Evolutionary conservation across 2,888 invertebrate species (phyloP).

Genomic region (Muscina levida): DNA sequence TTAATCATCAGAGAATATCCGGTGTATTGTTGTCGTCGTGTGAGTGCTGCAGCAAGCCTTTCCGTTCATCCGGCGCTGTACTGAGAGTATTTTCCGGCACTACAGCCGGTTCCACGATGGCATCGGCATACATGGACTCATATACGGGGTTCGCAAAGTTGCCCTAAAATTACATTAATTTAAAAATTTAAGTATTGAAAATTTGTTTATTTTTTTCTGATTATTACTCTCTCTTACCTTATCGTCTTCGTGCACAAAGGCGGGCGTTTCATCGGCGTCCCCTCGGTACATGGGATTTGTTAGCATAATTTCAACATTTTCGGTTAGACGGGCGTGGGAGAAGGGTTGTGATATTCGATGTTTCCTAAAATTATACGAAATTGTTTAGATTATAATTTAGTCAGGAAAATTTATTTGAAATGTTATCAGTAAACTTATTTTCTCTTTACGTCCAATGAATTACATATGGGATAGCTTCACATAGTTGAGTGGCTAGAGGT

Average conservation of each 20-base stretch:
- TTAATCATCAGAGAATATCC: slow-evolving; percentile 80
- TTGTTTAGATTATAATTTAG: too few relatives aligned
- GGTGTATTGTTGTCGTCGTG: slow-evolving; percentile 80
- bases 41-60: slow-evolving; percentile 81
- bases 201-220: not conserved
- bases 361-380: slow-evolving; percentile 77
- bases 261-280: slow-evolving; percentile 85
- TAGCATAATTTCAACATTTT: slow-evolving; percentile 88
- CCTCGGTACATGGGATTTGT: slow-evolving; percentile 92
- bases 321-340: slow-evolving; percentile 89
- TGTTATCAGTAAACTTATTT: too few relatives aligned
- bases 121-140: slow-evolving; percentile 87
- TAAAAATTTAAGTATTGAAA: slow-evolving; percentile 33
- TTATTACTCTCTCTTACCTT: slow-evolving; percentile 80
- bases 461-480: too few relatives aligned
- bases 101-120: slow-evolving; percentile 73
- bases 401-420: too few relatives aligned
- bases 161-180: slow-evolving; percentile 79
- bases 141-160: slow-evolving; percentile 94
- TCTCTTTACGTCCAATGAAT: too few relatives aligned
- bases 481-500: too few relatives aligned
- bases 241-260: slow-evolving; percentile 82
- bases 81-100: slow-evolving; percentile 73
- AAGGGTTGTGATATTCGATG: slow-evolving; percentile 83
- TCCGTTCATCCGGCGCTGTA: slow-evolving; percentile 81